These are phyloP conservation scores for Orientallactaga bullata DNA, from an alignment of 2,113 vertebrate genomes.

Conservation along the genomic window DNA sequence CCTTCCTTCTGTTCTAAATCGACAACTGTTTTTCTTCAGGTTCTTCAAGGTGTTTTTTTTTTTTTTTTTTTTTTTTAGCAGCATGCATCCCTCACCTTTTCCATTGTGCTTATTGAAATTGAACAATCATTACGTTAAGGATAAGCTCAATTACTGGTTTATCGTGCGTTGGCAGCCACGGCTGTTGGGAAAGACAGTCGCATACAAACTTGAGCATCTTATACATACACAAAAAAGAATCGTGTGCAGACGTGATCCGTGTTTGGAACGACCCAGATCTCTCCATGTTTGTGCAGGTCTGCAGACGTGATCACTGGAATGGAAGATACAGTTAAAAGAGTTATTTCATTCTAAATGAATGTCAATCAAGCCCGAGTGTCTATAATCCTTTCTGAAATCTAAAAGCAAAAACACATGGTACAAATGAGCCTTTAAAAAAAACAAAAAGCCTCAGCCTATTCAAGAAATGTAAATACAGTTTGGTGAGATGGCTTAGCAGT, in stretches of 20 bases:
- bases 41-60: slow-evolving; percentile 13
- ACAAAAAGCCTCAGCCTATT: neutral
- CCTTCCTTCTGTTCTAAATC: neutral
- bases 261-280: slow-evolving; percentile 96
- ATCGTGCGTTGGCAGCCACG: neutral
- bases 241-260: slow-evolving; percentile 95
- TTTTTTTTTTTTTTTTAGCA: neutral
- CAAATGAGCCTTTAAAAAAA: neutral
- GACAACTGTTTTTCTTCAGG: neutral
- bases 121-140: neutral
- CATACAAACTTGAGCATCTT: neutral
- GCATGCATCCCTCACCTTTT: neutral
- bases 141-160: neutral
- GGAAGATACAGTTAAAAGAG: slow-evolving; percentile 1
- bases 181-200: neutral
- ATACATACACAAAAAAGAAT: slow-evolving; percentile 96
- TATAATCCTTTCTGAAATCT: neutral
- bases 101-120: neutral
- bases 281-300: slow-evolving; percentile 95
- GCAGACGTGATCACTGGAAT: slow-evolving; percentile 93
- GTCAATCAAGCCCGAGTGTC: neutral
- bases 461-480: neutral
- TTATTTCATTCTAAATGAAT: neutral
- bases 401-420: neutral
- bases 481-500: too few species aligned